phyloP scores from a whole-genome alignment of 2,888 invertebrate genomes.

The Portevinia maculata region DNA sequence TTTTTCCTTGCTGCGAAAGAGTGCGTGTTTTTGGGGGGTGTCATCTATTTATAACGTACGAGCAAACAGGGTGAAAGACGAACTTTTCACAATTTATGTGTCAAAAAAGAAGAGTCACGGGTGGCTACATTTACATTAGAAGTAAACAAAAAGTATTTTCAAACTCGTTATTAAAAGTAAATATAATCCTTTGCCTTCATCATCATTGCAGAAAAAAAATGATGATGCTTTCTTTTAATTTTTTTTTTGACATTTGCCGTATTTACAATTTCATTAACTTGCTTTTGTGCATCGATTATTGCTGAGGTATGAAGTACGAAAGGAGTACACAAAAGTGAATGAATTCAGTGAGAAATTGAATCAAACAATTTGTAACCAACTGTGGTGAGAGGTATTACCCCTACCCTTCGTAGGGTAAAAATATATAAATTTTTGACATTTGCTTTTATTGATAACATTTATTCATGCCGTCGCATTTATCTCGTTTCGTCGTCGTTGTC shows the following conservation, averaged over 20 bases:
- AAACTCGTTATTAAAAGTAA: too few relatives aligned
- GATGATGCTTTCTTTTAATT: constrained; percentile 7
- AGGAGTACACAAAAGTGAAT: background rate
- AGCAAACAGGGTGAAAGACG: constrained; percentile 36
- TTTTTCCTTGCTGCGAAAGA: constrained; percentile 26
- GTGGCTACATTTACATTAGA: constrained; percentile 14
- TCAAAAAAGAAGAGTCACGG: constrained; percentile 6
- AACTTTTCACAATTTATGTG: background rate
- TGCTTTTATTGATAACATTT: constrained; percentile 61
- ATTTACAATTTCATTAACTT: constrained; percentile 5
- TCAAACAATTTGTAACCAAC: constrained; percentile 29
- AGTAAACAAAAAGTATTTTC: constrained; percentile 17
- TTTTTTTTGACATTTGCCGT: constrained; percentile 39
- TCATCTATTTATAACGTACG: constrained; percentile 71
- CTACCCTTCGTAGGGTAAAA: constrained; percentile 29
- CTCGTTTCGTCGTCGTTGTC: constrained; percentile 31
- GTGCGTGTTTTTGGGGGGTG: constrained; percentile 65
- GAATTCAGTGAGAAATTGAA: background rate
- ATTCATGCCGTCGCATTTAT: constrained; percentile 34
- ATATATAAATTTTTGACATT: constrained; percentile 60
- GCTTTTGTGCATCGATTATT: background rate
- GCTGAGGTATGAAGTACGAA: constrained; percentile 8
- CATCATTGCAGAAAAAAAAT: constrained; percentile 39
- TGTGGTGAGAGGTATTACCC: constrained; percentile 51
- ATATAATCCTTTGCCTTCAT: constrained; percentile 52